Conservation (phyloP, 1,140 invertebrate species). For the Papilio xuthus region DNA sequence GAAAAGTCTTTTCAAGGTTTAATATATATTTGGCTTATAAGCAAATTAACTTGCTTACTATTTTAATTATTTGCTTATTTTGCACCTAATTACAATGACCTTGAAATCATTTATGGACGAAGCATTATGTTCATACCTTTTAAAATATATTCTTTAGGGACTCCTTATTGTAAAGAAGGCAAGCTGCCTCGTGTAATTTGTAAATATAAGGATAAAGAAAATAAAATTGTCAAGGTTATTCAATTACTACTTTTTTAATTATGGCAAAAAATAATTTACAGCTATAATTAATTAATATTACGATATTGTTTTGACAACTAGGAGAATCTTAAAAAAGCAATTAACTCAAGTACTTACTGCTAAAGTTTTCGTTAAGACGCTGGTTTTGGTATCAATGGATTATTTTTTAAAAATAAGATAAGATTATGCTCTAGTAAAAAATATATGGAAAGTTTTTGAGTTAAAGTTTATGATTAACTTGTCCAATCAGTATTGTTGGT, state of each 20-base stretch:
- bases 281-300: background rate
- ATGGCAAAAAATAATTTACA: background rate
- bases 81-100: too few relatives aligned
- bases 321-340: slow-evolving; percentile 10
- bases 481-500: background rate
- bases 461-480: background rate
- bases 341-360: background rate
- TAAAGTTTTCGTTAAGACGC: background rate
- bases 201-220: background rate
- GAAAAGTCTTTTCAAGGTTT: too few relatives aligned
- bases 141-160: background rate
- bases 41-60: too few relatives aligned
- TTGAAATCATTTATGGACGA: too few relatives aligned
- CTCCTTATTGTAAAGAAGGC: background rate
- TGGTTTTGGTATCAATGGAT: background rate
- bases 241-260: background rate
- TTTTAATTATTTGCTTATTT: too few relatives aligned
- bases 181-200: background rate
- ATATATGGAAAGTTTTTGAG: background rate
- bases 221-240: background rate
- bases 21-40: too few relatives aligned
- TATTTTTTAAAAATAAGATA: background rate
- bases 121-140: background rate
- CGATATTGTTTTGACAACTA: background rate
- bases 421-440: background rate